phyloP scores from a whole-genome alignment of 2,113 vertebrate genomes.

The Pomatorhinus ruficollis region DNA sequence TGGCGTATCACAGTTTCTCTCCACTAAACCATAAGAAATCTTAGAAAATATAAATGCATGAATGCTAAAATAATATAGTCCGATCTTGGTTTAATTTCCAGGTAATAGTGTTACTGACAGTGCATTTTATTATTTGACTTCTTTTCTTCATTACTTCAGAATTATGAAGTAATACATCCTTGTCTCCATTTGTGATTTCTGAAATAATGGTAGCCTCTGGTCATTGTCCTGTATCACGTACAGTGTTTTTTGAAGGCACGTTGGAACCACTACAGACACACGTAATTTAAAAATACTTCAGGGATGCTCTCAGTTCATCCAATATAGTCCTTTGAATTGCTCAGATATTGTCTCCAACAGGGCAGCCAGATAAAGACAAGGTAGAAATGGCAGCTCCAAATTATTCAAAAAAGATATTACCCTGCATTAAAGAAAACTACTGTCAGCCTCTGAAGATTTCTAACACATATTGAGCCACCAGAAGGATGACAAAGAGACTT shows the following conservation, averaged over 20 bases:
- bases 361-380: neutral
- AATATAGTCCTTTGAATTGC: neutral
- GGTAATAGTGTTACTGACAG: neutral
- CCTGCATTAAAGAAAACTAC: neutral
- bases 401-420: neutral
- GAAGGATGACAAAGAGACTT: neutral
- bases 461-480: neutral
- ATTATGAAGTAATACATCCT: neutral
- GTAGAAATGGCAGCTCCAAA: neutral
- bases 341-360: neutral
- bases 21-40: neutral
- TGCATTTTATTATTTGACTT: neutral
- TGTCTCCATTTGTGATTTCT: neutral
- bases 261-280: neutral
- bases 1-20: neutral
- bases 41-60: neutral
- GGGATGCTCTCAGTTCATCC: neutral
- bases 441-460: neutral
- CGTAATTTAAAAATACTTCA: neutral
- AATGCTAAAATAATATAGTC: neutral
- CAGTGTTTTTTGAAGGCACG: neutral
- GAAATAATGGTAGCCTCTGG: neutral
- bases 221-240: neutral
- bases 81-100: neutral
- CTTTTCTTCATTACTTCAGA: neutral